Evolutionary conservation across 2,888 invertebrate genomes (phyloP), one percentile per base, ranked within the genome.

Genomic region (Ophraella communa): DNA sequence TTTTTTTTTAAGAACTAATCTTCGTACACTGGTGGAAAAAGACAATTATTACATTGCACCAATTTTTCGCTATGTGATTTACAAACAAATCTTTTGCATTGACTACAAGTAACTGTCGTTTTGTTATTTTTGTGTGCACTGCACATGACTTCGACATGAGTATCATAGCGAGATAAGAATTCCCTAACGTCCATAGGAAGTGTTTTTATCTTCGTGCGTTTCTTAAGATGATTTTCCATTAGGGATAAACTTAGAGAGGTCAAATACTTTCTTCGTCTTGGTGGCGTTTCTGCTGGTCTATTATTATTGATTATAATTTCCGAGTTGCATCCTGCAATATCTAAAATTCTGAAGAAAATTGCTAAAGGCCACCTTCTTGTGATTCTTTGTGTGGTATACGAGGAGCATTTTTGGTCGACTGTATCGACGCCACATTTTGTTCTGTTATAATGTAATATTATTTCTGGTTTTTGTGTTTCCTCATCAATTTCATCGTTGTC

Each of bases 291-390:
- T 47, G 14, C 35, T 18, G 42, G 49, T 23, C 35, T 62, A 0
- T 49, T 54, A 24, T 62, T 54, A 47, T 58, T 49, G 24, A n/a
- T 11, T 30, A 62, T 21, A 45, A 54, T 55, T 54, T 55, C 49
- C 33, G 62, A 62, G 39, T 62, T 54, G 17, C 54, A 47, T 54
- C 54, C 61, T 4, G 44, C 45, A 54, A 47, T 54, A 54, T 61
- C 61, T 7, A 27, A 3, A 1, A 27, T 27, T 27, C 27, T 1
- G 10, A 27, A 27, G 3, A 27, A 27, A 1, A 1, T 3, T 3
- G 27, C 27, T 10, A 27, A 10, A 27, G 27, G 27, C 27, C 27
- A 27, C 3, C 27, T 27, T 27, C 27, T 27, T 1, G 27, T 27
- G 1, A 3, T 27, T 27, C 27, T 27, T 27, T 27, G 27, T 27